Base-by-base conservation (phyloP, 2,797 vertebrate species). In the Erethizon dorsatum region DNA sequence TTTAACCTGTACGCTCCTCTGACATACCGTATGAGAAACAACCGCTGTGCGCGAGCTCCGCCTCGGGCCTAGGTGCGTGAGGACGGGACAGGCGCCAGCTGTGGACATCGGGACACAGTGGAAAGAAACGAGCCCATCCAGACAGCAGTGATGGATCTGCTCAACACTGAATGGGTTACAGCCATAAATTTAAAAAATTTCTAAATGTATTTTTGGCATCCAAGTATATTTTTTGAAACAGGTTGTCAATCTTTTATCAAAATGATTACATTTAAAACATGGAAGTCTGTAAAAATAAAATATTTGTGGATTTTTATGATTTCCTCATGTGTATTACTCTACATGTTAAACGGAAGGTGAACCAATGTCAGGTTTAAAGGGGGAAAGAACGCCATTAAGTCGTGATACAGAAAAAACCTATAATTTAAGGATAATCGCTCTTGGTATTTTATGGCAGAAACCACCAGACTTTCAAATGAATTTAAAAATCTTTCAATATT, bases 361-460 rank as follows among this genome's bases (percentile, higher is more conserved):
- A 88, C 8, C n/a, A 56, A 94, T 87, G 5, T 91, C 78, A 73
- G n/a, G 14, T 41, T 47, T 63, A 56, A 73, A 59, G 37, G 47
- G 41, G 18, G 50, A 86, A 77, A 93, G 65, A 94, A 80, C 8
- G 93, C 45, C 61, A 94, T 12, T 52, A 77, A 80, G 63, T 86
- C 77, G 67, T 71, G 63, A 33, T 52, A 73, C 4, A 94, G 85
- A 93, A 97, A 94, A 92, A 63, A 4, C 31, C n/a, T 65, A 1
- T 18, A 94, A 82, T 22, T 82, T 84, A 73, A 92, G 65, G 85
- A 50, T 95, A 94, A 59, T 37, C 94, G 71, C 96, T 98, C 95
- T 95, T 96, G 88, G 73, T 50, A 77, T 71, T 85, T 94, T 98
- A 98, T 98, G 98, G 89, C 98, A 98, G 98, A 98, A 97, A 91